Evolutionary conservation across 2,113 vertebrate genomes (phyloP).

Genomic region (Telmatochromis brichardi): DNA sequence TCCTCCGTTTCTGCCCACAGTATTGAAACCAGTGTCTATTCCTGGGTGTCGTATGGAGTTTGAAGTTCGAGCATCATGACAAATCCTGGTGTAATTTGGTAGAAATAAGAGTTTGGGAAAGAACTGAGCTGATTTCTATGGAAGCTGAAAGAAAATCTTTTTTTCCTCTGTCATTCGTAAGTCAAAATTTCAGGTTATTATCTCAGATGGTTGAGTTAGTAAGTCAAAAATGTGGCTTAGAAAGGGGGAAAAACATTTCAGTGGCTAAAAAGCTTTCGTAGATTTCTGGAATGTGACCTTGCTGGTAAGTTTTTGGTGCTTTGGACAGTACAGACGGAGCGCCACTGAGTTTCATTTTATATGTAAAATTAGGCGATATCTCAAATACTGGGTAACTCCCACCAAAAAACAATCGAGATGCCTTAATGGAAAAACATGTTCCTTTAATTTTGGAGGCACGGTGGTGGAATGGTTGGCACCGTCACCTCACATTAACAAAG

Average conservation of each 20-base stretch:
- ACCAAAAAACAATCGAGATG: neutral
- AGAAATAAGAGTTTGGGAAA: neutral
- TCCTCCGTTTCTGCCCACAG: fast-evolving
- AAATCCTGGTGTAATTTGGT: neutral
- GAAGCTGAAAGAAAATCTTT: neutral
- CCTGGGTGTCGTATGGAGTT: neutral
- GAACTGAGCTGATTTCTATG: neutral
- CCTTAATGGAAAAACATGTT: neutral
- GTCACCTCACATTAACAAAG: neutral
- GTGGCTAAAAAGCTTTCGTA: neutral
- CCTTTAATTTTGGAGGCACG: neutral
- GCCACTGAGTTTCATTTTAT: neutral
- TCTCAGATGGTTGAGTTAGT: neutral
- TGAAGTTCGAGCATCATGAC: neutral
- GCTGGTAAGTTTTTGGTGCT: neutral
- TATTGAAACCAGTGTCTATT: neutral
- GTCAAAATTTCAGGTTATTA: neutral
- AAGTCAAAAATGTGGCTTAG: neutral
- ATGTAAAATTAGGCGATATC: fast-evolving
- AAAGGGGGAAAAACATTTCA: neutral
- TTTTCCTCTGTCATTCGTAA: fast-evolving
- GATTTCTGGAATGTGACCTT: neutral
- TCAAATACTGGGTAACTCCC: neutral
- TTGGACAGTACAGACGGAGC: fast-evolving
- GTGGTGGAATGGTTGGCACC: neutral